These are phyloP conservation scores for Seira ritae DNA, from an alignment of 2,888 invertebrate genomes.

Conservation along the genomic window DNA sequence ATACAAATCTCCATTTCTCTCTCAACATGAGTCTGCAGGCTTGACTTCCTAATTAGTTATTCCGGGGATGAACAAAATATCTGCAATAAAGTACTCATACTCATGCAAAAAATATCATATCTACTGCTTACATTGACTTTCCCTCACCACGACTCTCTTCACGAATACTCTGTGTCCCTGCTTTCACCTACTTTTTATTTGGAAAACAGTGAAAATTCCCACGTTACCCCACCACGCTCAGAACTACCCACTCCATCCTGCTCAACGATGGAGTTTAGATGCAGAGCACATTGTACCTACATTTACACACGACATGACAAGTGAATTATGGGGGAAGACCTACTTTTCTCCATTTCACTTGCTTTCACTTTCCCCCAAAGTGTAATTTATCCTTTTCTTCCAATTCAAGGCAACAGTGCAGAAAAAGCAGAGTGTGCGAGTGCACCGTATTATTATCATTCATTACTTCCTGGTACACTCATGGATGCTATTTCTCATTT, in stretches of 20 bases:
- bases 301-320: not conserved
- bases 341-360: not conserved
- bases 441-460: not conserved
- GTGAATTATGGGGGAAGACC: not conserved
- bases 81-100: not conserved
- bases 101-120: not conserved
- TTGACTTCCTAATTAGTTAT: slow-evolving; percentile 4
- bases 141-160: not conserved
- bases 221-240: too few species aligned
- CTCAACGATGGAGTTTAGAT: too few species aligned
- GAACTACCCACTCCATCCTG: too few species aligned
- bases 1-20: not conserved
- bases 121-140: not conserved
- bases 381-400: not conserved
- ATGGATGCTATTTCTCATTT: not conserved
- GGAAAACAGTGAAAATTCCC: too few species aligned
- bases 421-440: not conserved
- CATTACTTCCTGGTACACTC: not conserved
- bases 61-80: not conserved
- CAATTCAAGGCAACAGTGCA: not conserved
- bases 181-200: not conserved
- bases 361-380: slow-evolving; percentile 28
- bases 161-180: not conserved
- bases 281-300: too few species aligned
- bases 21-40: not conserved